Conservation (phyloP, 1,140 invertebrate species). For the Heliothis subflexa region DNA sequence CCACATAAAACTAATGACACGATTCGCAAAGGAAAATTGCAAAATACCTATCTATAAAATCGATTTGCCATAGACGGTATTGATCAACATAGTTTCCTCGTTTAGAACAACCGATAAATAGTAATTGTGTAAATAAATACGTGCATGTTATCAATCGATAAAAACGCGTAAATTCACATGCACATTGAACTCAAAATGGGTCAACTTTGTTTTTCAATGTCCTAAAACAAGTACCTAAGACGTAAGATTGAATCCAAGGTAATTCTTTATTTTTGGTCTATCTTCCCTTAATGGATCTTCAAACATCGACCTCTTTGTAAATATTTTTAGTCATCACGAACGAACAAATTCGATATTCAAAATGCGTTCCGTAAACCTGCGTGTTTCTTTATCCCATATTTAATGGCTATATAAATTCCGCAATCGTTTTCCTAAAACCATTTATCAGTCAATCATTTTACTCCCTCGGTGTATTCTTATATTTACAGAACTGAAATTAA, state of each 20-base stretch:
- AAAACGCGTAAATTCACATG: background rate
- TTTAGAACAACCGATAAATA: too few relatives aligned
- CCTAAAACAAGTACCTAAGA: too few relatives aligned
- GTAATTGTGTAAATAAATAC: background rate
- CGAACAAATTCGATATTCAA: constrained; percentile 17
- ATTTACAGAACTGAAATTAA: too few relatives aligned
- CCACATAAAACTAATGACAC: constrained; percentile 7
- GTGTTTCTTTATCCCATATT: constrained; percentile 19
- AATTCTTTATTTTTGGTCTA: too few relatives aligned
- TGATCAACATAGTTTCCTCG: background rate
- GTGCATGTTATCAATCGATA: background rate
- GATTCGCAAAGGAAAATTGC: constrained; percentile 1
- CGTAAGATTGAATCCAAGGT: too few relatives aligned
- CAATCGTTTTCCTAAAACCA: background rate
- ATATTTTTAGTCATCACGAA: background rate
- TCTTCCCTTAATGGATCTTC: background rate
- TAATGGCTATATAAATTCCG: constrained; percentile 1
- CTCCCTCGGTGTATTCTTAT: too few relatives aligned
- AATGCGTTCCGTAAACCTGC: constrained; percentile 1
- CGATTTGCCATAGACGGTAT: background rate
- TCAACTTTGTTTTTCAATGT: too few relatives aligned
- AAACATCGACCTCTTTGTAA: background rate
- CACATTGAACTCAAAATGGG: too few relatives aligned
- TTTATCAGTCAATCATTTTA: background rate
- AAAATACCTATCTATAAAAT: background rate